Percentiles rank a stretch among this genome's conserved stretches.
Evolutionary conservation across 2,888 invertebrate genomes (phyloP).

Genomic region (Morpho helenor): DNA sequence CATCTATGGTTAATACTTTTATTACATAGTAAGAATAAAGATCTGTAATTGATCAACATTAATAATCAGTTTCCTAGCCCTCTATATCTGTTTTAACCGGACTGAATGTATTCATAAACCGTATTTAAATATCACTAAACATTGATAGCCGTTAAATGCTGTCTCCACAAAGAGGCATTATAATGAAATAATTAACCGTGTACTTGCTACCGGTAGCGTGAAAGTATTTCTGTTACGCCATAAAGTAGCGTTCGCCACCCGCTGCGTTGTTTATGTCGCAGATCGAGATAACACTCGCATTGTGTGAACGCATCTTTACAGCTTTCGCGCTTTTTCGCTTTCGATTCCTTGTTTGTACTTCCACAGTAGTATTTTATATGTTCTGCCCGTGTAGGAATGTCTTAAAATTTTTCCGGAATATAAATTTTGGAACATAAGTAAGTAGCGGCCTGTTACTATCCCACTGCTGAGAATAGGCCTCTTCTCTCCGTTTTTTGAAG

Average conservation of each 20-base stretch:
- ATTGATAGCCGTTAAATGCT: background rate
- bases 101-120: background rate
- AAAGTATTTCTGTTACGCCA: slow-evolving; percentile 42
- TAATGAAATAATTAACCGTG: slow-evolving; percentile 24
- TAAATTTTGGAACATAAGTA: too few relatives aligned
- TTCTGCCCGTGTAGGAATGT: too few relatives aligned
- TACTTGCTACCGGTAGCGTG: slow-evolving; percentile 17
- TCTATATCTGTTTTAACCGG: background rate
- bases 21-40: too few relatives aligned
- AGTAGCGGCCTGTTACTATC: too few relatives aligned
- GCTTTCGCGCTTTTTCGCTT: slow-evolving; percentile 47
- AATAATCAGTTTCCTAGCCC: background rate
- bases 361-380: too few relatives aligned
- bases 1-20: too few relatives aligned
- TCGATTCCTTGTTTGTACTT: slow-evolving; percentile 17
- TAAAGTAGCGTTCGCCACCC: slow-evolving; percentile 65
- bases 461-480: too few relatives aligned
- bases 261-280: slow-evolving; percentile 65
- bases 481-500: too few relatives aligned
- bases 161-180: slow-evolving; percentile 4
- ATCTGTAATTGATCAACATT: too few relatives aligned
- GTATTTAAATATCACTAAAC: too few relatives aligned
- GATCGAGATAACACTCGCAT: slow-evolving; percentile 42
- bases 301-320: slow-evolving; percentile 58
- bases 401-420: too few relatives aligned